Base-by-base conservation (phyloP, 2,797 vertebrate species). In the Vespertilio murinus region DNA sequence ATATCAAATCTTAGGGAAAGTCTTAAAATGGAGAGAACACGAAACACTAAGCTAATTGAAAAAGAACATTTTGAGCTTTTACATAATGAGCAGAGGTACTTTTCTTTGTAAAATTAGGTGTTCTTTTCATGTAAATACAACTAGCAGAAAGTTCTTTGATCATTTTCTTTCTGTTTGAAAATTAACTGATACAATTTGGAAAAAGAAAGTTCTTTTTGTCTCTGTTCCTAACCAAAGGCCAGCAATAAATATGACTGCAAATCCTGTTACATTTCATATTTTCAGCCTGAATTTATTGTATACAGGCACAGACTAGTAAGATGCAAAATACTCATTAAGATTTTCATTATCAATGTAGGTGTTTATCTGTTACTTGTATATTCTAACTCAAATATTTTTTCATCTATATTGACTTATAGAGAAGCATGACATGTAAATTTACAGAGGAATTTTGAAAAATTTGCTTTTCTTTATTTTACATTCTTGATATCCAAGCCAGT, bases 181-280 rank as follows among this genome's bases (percentile, higher is more conserved):
- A 95, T 80, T 67, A 96, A 99, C 98, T 99, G 97, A 99, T 99
- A 98, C 98, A 99, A 97, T 99, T 98, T 98, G 99, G 99, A 77
- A 99, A 99, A 97, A 98, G 99, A 75, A 99, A 99, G 97, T 99
- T 99, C 84, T 99, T 98, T 98, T 99, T 99, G 97, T 99, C 99
- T 97, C 98, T 99, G 79, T 99, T 99, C 97, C 98, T 99, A 97
- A 99, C 99, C 95, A 99, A 99, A 98, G 99, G 99, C 81, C 98
- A 99, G 97, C 98, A 99, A 96, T 99, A 99, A 99, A 99, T 99
- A 88, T 99, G 98, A 99, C 97, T 99, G 89, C 98, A 99, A 98
- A 99, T 99, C 28, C 98, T 99, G 99, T 98, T 99, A 99, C 98
- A 99, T 99, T 96, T 99, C 99, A 17, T 99, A 99, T 97, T 98